phyloP scores from a whole-genome alignment of 2,113 vertebrate species.

The Paracanthobrama guichenoti region DNA sequence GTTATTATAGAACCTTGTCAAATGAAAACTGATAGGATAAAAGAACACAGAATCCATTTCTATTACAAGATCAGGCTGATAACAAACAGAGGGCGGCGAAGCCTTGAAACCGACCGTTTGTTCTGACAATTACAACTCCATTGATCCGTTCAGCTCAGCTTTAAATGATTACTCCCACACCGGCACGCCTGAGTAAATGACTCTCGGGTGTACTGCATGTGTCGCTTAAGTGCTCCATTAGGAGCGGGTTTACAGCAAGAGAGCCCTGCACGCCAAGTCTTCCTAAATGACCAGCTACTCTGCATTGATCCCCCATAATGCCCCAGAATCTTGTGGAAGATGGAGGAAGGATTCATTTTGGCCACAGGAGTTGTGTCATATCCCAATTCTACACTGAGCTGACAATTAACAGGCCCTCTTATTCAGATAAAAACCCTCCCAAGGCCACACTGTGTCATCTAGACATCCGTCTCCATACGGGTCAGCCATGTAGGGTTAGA shows the following conservation, averaged over 20 bases:
- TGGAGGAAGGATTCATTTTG: conserved; percentile 43
- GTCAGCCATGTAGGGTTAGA: not conserved
- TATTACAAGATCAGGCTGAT: conserved; percentile 39
- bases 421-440: conserved; percentile 40
- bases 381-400: conserved; percentile 39
- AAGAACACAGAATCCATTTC: conserved; percentile 24
- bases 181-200: conserved; percentile 38
- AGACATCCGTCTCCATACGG: not conserved
- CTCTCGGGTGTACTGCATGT: conserved; percentile 39
- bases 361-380: conserved; percentile 44
- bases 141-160: conserved; percentile 33
- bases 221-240: conserved; percentile 46
- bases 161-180: conserved; percentile 38
- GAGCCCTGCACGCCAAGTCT: conserved; percentile 6
- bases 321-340: conserved; percentile 44
- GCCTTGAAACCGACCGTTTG: not conserved
- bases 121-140: conserved; percentile 49
- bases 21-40: conserved; percentile 38
- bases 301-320: conserved; percentile 49
- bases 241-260: conserved; percentile 38
- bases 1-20: conserved; percentile 11
- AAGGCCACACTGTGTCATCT: conserved; percentile 33
- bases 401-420: conserved; percentile 30
- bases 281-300: conserved; percentile 43
- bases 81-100: conserved; percentile 36